Base-by-base conservation (phyloP, 2,113 vertebrate species). In the Ibidorhyncha struthersii region DNA sequence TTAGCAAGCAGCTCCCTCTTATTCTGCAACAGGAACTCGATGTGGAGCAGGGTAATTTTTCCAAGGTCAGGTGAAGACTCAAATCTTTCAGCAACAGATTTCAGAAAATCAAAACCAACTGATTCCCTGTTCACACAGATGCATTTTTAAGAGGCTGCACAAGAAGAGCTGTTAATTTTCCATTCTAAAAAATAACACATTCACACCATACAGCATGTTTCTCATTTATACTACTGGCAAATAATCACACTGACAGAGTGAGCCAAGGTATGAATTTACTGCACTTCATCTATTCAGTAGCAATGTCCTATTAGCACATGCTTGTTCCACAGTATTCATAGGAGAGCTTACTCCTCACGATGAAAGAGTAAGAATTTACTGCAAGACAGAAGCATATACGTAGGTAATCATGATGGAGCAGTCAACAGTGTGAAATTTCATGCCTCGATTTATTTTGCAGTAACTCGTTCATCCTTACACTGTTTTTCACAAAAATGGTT, bases 101-200 rank as follows among this genome's bases (percentile, higher is more conserved):
- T 99, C 94, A 99, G 97, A 96, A 99, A 98, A 79, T 98, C 97
- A 98, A 99, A 99, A 7, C 98, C 99, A 96, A 99, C 85, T 86
- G 71, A 89, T 95, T 99, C 99, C 98, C 99, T 99, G 86, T 96
- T 96, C 81, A 98, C 50, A 96, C 30, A 97, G 88, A 97, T 32
- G 95, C 20, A 96, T 61, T 94, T 96, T 89, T 93, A 95, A 97
- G 86, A 69, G 74, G 79, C 34, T 97, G 65, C 90, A 88, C 55
- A 93, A 50, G 94, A 97, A 90, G 78, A 89, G 80, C 49, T 96
- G 47, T 77, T 94, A 84, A 89, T 89, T 74, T 95, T 81, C 79
- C 71, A 89, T 87, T 93, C 88, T 71, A 41, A 59, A 90, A n/a
- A 85, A 70, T 84, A 89, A 72, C 36, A 77, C 41, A 88, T 71